phyloP scores from a whole-genome alignment of 2,113 vertebrate species.

The Antigone vipio region DNA sequence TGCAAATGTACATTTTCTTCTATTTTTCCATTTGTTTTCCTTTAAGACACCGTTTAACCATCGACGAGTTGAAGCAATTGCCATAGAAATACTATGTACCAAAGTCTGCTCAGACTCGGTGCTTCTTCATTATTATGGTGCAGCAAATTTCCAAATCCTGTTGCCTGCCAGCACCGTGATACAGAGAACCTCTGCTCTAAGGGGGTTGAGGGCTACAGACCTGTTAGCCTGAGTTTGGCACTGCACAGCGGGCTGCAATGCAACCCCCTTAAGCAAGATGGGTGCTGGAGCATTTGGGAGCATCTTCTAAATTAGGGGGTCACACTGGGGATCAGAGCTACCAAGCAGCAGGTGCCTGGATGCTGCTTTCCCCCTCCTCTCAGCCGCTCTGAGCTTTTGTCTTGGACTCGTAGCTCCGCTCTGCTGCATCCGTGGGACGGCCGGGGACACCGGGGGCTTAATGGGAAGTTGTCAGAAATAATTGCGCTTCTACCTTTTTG shows the following conservation, averaged over 20 bases:
- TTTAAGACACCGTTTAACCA: not conserved
- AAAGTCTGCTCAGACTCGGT: not conserved
- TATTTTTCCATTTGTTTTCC: not conserved
- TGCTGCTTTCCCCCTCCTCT: not conserved
- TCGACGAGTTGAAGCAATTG: not conserved
- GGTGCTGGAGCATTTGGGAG: not conserved
- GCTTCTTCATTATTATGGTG: not conserved
- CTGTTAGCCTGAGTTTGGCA: not conserved
- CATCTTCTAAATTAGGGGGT: not conserved
- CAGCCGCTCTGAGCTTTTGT: not conserved
- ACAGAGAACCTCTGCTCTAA: not conserved
- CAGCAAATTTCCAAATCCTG: not conserved
- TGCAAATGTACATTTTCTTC: not conserved
- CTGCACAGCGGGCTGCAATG: not conserved
- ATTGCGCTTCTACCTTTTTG: constrained; percentile 3
- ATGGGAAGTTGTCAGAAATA: constrained; percentile 32
- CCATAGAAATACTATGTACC: not conserved
- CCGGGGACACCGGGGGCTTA: not conserved
- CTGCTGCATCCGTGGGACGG: not conserved
- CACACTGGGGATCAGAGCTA: not conserved
- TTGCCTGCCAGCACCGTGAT: not conserved
- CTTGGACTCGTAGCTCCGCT: not conserved
- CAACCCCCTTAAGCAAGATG: not conserved
- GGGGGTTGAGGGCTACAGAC: not conserved
- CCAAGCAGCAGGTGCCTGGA: constrained; percentile 4